A percentile compares a stretch with the other conserved stretches of the same genome.
Evolutionary conservation across 2,888 invertebrate genomes (phyloP).

Genomic region (Anthrax anthrax): DNA sequence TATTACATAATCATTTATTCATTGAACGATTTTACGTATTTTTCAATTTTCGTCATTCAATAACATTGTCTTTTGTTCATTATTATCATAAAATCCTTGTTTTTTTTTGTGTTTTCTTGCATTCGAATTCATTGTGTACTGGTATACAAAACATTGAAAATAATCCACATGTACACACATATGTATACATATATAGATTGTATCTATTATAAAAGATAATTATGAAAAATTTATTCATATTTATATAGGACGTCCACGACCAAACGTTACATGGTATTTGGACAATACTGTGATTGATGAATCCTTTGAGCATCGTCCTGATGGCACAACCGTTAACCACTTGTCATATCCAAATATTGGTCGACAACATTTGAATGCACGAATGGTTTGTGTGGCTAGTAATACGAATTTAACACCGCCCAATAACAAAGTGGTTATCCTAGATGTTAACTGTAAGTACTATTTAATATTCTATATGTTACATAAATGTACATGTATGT

Average conservation of each 20-base stretch:
- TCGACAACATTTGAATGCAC: conserved; percentile 66
- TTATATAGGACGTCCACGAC: conserved; percentile 54
- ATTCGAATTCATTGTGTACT: too few species aligned
- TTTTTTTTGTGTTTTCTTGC: too few species aligned
- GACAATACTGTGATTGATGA: conserved; percentile 75
- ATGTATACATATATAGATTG: too few species aligned
- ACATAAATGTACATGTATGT: background rate
- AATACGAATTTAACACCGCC: conserved; percentile 74
- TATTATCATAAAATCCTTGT: background rate
- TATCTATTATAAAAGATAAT: too few species aligned
- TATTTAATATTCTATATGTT: conserved; percentile 7
- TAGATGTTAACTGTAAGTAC: conserved; percentile 72
- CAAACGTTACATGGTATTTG: conserved; percentile 70
- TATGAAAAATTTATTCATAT: conserved; percentile 3
- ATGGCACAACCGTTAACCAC: conserved; percentile 63
- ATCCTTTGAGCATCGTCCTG: conserved; percentile 53
- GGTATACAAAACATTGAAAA: too few species aligned
- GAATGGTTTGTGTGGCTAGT: conserved; percentile 74
- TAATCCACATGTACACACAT: too few species aligned
- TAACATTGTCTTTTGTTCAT: background rate
- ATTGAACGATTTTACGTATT: too few species aligned
- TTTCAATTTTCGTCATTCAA: background rate
- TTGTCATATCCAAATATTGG: conserved; percentile 67
- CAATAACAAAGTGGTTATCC: conserved; percentile 59
- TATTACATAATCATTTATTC: too few species aligned